Evolutionary conservation across 2,797 vertebrate genomes (phyloP).

Genomic region (Alosa sapidissima): DNA sequence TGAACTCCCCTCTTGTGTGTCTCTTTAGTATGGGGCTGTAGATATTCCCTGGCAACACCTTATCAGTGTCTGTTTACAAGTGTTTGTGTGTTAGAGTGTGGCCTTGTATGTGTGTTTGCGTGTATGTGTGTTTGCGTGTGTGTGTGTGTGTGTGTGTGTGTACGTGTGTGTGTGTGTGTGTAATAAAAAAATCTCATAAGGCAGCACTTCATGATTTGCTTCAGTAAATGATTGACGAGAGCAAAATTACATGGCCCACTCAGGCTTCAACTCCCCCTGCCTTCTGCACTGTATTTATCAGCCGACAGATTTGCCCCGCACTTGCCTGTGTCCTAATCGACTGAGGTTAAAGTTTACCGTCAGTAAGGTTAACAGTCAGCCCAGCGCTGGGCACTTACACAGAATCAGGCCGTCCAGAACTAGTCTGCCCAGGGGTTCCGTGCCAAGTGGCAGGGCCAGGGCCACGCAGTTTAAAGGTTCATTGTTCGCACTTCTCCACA

Average conservation of each 20-base stretch:
- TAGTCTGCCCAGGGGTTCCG: background rate
- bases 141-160: background rate
- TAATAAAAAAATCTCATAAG: constrained; percentile 10
- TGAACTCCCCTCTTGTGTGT: background rate
- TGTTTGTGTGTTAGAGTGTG: constrained; percentile 1
- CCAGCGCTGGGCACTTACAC: background rate
- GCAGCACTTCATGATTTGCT: constrained; percentile 20
- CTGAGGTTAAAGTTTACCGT: background rate
- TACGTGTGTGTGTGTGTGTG: background rate
- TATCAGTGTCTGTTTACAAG: constrained; percentile 13
- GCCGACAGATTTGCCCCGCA: background rate
- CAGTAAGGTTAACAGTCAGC: background rate
- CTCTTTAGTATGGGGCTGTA: background rate
- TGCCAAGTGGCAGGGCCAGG: constrained; percentile 9
- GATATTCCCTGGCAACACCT: constrained; percentile 13
- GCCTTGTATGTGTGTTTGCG: background rate
- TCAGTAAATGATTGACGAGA: constrained; percentile 29
- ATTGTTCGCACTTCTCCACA: constrained; percentile 2
- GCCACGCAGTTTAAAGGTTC: constrained; percentile 17
- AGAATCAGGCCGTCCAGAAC: background rate
- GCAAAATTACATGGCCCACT: background rate
- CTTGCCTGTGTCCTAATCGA: background rate
- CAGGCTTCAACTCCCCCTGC: background rate
- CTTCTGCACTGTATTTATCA: background rate
- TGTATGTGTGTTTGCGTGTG: background rate